phyloP scores from a whole-genome alignment of 2,888 invertebrate species.

The Chrysomela aeneicollis region DNA sequence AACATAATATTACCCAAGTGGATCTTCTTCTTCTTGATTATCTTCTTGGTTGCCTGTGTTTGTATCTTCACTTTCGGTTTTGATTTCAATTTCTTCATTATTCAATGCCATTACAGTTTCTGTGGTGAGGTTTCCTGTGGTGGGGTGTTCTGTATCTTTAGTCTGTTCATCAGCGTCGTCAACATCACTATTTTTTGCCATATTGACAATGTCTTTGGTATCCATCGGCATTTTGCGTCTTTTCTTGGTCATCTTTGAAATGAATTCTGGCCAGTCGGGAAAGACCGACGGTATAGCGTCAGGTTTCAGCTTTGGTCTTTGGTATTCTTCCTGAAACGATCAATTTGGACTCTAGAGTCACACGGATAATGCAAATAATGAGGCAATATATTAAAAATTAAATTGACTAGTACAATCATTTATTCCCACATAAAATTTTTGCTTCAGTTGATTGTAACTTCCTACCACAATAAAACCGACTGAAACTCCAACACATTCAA shows the following conservation, averaged over 20 bases:
- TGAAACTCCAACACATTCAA: too few relatives aligned
- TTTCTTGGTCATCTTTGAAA: conserved; percentile 41
- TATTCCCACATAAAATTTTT: too few relatives aligned
- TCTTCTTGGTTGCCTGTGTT: conserved; percentile 6
- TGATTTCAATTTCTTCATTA: conserved; percentile 37
- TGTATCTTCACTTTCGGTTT: conserved; percentile 33
- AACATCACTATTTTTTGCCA: conserved; percentile 7
- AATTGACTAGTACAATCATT: too few relatives aligned
- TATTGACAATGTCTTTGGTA: neutral
- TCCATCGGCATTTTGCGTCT: conserved; percentile 33
- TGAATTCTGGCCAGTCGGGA: conserved; percentile 41
- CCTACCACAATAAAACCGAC: too few relatives aligned
- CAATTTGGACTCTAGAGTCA: too few relatives aligned
- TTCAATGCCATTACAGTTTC: conserved; percentile 5
- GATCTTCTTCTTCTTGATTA: conserved; percentile 23
- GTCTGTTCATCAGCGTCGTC: conserved; percentile 19
- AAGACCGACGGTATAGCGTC: conserved; percentile 44
- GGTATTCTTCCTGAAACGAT: conserved; percentile 43
- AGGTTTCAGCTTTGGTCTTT: conserved; percentile 39
- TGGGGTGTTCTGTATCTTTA: neutral
- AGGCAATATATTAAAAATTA: too few relatives aligned
- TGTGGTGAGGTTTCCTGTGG: too few relatives aligned
- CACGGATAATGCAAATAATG: too few relatives aligned
- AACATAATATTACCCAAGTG: conserved; percentile 7
- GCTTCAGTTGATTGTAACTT: too few relatives aligned